Evolutionary conservation across 1,140 invertebrate species (phyloP).

Genomic region (Condylostylus longicornis): DNA sequence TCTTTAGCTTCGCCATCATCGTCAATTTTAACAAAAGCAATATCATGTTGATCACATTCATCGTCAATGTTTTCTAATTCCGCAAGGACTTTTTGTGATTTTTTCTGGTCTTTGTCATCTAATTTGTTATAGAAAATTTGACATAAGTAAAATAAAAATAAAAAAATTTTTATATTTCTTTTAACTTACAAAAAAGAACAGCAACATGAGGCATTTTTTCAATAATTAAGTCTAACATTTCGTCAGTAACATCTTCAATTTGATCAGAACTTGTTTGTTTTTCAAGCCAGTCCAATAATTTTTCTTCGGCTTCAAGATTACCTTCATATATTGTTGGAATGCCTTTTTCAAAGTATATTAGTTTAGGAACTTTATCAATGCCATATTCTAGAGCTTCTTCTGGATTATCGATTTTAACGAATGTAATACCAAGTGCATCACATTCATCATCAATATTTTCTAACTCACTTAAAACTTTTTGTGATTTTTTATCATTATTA

Average conservation of each 20-base stretch:
- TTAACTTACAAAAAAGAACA: conserved; percentile 72
- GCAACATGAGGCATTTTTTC: conserved; percentile 76
- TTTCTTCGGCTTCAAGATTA: conserved; percentile 80
- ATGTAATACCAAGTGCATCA: conserved; percentile 69
- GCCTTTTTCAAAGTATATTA: conserved; percentile 83
- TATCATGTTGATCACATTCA: conserved; percentile 81
- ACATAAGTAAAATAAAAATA: conserved; percentile 2
- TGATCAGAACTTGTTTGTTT: conserved; percentile 74
- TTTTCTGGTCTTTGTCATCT: conserved; percentile 87
- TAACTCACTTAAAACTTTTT: conserved; percentile 70
- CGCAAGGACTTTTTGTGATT: conserved; percentile 69
- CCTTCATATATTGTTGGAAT: conserved; percentile 79
- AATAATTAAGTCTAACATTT: conserved; percentile 85
- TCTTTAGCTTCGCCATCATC: conserved; percentile 77
- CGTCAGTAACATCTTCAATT: conserved; percentile 86
- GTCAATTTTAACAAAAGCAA: conserved; percentile 86
- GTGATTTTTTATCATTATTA: conserved; percentile 76
- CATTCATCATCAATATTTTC: conserved; percentile 93
- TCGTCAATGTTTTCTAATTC: conserved; percentile 90
- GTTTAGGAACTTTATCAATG: conserved; percentile 68
- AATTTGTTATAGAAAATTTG: background rate
- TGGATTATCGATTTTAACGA: conserved; percentile 84
- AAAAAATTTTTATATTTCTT: conserved; percentile 2
- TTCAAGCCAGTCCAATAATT: conserved; percentile 75
- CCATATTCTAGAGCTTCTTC: conserved; percentile 83